Evolutionary conservation across 2,113 vertebrate species (phyloP), one percentile per base, ranked within the genome.

Genomic region (Crotalus viridis): DNA sequence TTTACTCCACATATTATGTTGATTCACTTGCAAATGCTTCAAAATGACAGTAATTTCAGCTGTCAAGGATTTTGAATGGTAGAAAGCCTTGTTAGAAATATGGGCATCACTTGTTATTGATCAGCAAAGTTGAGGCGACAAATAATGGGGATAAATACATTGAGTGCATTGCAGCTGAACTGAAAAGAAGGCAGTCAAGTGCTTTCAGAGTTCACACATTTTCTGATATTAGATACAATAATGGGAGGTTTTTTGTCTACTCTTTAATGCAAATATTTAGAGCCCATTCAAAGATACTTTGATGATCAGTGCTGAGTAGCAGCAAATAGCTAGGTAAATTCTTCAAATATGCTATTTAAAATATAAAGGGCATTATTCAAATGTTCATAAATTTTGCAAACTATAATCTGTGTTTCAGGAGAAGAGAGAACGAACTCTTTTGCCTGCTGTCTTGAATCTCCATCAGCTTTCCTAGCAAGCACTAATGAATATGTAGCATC

Each of bases 11-110:
- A 85, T 91, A 90, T 91, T 91, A 55, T 85, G 51, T 69, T 93
- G 93, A 74, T 92, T 81, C 54, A 90, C 92, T 93, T 52, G 56
- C 8, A 93, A 87, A 87, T 93, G 87, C 81, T 54, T 33, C 64
- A 87, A 52, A 94, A 92, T 12, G 0, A 0, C 87, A 93, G 91
- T 91, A 88, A 93, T 90, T 94, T 90, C 85, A 94, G 90, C 90
- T 95, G 93, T 93, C 95, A 85, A 96, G 95, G 96, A 95, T 97
- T 96, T 96, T 96, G 93, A 96, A 95, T 64, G 92, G 74, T 93
- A 87, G 91, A 94, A 94, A 95, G 87, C 96, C 64, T 81, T 4
- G 43, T 91, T 51, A 85, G 88, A 86, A 92, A 90, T 88, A 0
- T 1, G 95, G 92, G 93, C 92, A 91, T 95, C 93, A 91, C 96